These are phyloP conservation scores for Mycetomoellerius zeteki DNA, from an alignment of 1,140 invertebrate species.

Conservation along the genomic window DNA sequence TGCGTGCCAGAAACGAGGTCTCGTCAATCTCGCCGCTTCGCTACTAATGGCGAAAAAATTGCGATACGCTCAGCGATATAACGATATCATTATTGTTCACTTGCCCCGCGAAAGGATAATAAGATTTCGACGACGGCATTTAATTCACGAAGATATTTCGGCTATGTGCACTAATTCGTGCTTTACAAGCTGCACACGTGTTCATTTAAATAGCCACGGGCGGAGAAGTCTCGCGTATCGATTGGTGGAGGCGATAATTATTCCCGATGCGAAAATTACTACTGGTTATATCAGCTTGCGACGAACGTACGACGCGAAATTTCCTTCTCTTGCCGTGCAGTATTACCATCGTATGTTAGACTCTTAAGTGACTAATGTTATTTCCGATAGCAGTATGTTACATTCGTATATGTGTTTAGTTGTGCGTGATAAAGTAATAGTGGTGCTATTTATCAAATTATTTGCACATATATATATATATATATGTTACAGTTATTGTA, in stretches of 20 bases:
- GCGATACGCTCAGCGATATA: neutral
- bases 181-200: neutral
- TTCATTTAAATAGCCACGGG: constrained; percentile 40
- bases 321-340: neutral
- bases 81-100: constrained; percentile 13
- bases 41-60: constrained; percentile 27
- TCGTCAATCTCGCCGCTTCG: neutral
- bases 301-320: constrained; percentile 6
- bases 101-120: neutral
- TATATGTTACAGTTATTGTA: neutral
- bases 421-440: constrained; percentile 19
- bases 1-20: neutral
- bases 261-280: constrained; percentile 44
- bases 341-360: constrained; percentile 18
- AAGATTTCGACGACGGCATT: constrained; percentile 21
- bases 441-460: neutral
- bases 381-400: constrained; percentile 1
- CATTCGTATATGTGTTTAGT: neutral
- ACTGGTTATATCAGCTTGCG: constrained; percentile 19
- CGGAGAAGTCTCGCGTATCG: constrained; percentile 23
- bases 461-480: neutral
- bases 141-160: neutral
- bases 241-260: constrained; percentile 32
- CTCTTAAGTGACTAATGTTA: constrained; percentile 34
- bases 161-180: neutral